Conservation (phyloP, 2,113 vertebrate genomes). For the Turdus rufiventris region DNA sequence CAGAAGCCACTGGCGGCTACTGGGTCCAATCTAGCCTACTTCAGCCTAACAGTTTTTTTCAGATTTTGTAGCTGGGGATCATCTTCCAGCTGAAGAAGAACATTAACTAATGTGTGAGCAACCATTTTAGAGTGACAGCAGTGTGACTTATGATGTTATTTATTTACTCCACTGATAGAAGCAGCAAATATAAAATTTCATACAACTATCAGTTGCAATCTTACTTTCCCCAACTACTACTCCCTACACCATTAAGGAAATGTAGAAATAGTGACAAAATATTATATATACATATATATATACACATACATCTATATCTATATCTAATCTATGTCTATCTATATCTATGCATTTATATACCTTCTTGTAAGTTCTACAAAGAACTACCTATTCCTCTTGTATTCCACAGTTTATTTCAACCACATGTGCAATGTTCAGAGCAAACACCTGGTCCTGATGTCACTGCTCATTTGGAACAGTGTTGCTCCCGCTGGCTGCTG, state of each 20-base stretch:
- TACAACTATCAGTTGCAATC: neutral
- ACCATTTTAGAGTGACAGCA: neutral
- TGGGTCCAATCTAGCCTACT: neutral
- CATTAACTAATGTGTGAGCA: neutral
- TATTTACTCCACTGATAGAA: neutral
- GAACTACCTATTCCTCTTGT: neutral
- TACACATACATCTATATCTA: too few relatives aligned
- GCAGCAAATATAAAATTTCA: neutral
- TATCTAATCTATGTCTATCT: neutral
- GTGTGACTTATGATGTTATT: neutral
- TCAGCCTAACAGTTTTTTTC: neutral
- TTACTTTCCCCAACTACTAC: neutral
- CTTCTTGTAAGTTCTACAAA: neutral
- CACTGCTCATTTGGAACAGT: neutral
- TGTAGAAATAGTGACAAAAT: neutral
- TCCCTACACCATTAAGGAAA: neutral
- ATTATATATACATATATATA: too few relatives aligned
- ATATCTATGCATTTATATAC: neutral
- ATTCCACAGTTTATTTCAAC: neutral
- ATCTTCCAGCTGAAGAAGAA: neutral
- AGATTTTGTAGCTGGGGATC: neutral
- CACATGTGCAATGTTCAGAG: neutral
- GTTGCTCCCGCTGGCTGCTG: neutral
- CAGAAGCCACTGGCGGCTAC: neutral
- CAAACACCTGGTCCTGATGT: neutral